A percentile compares a stretch with the other conserved stretches of the same genome.
Evolutionary conservation across 2,888 invertebrate species (phyloP).

Genomic region (Octonoba sinensis): DNA sequence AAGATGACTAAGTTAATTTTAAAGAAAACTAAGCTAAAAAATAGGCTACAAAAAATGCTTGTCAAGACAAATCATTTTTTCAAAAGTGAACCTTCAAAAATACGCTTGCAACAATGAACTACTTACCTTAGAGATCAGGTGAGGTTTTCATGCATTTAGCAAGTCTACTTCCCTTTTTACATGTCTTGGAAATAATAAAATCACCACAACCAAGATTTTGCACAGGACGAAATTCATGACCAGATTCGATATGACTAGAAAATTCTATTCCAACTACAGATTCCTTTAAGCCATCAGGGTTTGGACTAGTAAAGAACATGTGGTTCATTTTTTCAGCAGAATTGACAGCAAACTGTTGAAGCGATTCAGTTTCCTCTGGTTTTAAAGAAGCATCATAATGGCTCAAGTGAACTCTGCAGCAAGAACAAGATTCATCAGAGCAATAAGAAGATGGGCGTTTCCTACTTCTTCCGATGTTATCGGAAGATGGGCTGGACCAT

Average conservation of each 20-base stretch:
- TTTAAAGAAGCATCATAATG: slow-evolving; percentile 11
- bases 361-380: neutral
- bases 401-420: slow-evolving; percentile 23
- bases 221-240: slow-evolving; percentile 2
- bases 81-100: too few species aligned
- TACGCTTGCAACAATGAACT: too few species aligned
- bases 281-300: slow-evolving; percentile 8
- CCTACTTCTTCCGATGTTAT: slow-evolving; percentile 24
- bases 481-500: slow-evolving; percentile 21
- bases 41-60: neutral
- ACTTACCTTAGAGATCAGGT: slow-evolving; percentile 36
- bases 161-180: slow-evolving; percentile 50
- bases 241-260: slow-evolving; percentile 32
- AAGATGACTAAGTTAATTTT: too few species aligned
- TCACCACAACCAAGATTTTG: neutral
- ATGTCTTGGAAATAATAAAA: slow-evolving; percentile 23
- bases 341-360: neutral
- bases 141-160: slow-evolving; percentile 58
- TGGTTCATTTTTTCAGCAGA: neutral
- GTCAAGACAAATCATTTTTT: too few species aligned
- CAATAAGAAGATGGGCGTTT: slow-evolving; percentile 59
- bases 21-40: neutral
- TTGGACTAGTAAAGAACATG: slow-evolving; percentile 13
- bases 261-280: slow-evolving; percentile 11
- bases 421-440: slow-evolving; percentile 61